phyloP scores from a whole-genome alignment of 1,140 invertebrate genomes.

The Drosophila parvula region DNA sequence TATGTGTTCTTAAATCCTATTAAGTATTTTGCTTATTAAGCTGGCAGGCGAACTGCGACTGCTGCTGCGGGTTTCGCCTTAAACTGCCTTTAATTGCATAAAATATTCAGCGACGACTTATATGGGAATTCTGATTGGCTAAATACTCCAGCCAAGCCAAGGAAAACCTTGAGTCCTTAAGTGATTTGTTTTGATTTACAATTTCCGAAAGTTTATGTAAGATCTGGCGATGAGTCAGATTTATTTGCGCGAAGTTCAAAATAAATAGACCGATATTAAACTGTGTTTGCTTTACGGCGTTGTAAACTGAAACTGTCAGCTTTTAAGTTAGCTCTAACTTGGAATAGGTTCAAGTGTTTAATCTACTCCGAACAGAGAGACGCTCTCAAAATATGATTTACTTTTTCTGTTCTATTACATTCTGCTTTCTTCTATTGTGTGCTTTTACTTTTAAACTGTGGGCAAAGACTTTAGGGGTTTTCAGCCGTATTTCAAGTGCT shows the following conservation, averaged over 20 bases:
- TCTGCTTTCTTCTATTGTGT: constrained; percentile 10
- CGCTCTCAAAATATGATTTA: neutral
- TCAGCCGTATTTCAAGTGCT: constrained; percentile 17
- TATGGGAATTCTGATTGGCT: constrained; percentile 39
- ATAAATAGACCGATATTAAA: neutral
- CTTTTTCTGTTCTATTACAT: constrained; percentile 5
- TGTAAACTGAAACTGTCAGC: neutral
- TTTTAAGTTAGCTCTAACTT: neutral
- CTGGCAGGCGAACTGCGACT: constrained; percentile 33
- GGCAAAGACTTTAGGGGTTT: constrained; percentile 1
- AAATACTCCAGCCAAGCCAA: constrained; percentile 11
- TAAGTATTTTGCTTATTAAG: constrained; percentile 69
- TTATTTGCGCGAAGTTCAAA: neutral
- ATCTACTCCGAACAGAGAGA: neutral
- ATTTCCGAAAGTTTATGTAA: constrained; percentile 8
- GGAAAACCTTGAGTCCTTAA: constrained; percentile 35
- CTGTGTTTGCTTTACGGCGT: constrained; percentile 5
- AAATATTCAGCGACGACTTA: constrained; percentile 52
- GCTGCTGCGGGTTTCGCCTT: constrained; percentile 36
- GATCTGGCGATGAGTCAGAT: constrained; percentile 16
- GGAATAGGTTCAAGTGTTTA: neutral
- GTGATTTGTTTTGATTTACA: constrained; percentile 33
- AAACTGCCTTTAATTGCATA: constrained; percentile 64
- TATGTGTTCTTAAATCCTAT: constrained; percentile 56
- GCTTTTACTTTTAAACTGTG: constrained; percentile 26